A percentile compares a stretch with the other conserved stretches of the same genome.
Evolutionary conservation across 2,888 invertebrate species (phyloP).

Genomic region (Drosophila pseudotalamancana): DNA sequence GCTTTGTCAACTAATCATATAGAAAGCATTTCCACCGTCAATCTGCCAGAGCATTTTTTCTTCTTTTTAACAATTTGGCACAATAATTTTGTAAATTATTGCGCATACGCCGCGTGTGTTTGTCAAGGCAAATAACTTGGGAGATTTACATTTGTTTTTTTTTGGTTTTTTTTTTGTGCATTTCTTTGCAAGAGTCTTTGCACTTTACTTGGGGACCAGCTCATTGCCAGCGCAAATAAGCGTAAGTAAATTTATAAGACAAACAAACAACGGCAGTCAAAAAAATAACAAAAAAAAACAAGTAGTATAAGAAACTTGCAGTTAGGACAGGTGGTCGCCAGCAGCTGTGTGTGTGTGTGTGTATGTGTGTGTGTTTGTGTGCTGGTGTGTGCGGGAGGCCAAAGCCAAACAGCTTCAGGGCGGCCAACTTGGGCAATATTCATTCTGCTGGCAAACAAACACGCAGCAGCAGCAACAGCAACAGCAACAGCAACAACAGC

Average conservation of each 20-base stretch:
- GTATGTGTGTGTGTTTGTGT: neutral
- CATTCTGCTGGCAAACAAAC: slow-evolving; percentile 74
- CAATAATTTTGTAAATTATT: slow-evolving; percentile 74
- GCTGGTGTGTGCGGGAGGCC: slow-evolving; percentile 32
- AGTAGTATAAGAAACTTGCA: slow-evolving; percentile 41
- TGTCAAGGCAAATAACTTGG: slow-evolving; percentile 50
- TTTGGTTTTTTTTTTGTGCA: slow-evolving; percentile 3
- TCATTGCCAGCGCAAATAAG: slow-evolving; percentile 76
- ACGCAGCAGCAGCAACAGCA: slow-evolving; percentile 61
- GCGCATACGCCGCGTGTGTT: slow-evolving; percentile 70
- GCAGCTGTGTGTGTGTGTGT: slow-evolving; percentile 23
- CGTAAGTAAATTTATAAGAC: slow-evolving; percentile 79
- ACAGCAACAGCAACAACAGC: slow-evolving; percentile 15
- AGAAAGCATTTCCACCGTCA: slow-evolving; percentile 55
- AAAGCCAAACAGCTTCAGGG: slow-evolving; percentile 72
- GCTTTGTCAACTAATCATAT: slow-evolving; percentile 75
- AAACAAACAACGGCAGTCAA: slow-evolving; percentile 62
- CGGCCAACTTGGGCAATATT: slow-evolving; percentile 67
- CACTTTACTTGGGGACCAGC: slow-evolving; percentile 62
- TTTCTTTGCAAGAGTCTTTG: slow-evolving; percentile 35
- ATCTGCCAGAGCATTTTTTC: slow-evolving; percentile 17
- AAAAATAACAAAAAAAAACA: neutral
- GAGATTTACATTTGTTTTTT: slow-evolving; percentile 29
- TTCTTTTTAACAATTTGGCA: slow-evolving; percentile 45
- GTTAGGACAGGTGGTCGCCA: slow-evolving; percentile 59